Conservation (phyloP, 2,888 invertebrate species). For the Desoria tigrina region DNA sequence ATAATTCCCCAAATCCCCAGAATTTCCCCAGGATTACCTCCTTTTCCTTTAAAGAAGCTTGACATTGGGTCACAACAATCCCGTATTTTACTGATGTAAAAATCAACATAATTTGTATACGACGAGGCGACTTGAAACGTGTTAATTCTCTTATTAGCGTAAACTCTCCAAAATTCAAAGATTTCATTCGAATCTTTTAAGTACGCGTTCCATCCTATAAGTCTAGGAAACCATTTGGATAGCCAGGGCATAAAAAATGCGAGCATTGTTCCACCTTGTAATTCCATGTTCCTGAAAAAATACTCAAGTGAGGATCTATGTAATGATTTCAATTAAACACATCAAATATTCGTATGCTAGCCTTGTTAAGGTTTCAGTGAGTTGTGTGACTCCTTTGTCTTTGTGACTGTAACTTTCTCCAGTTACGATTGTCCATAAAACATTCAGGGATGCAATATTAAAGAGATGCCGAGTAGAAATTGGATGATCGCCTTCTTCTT, state of each 20-base stretch:
- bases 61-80: slow-evolving; percentile 28
- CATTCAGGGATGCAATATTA: slow-evolving; percentile 41
- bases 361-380: slow-evolving; percentile 36
- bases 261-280: slow-evolving; percentile 35
- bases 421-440: slow-evolving; percentile 37
- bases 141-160: slow-evolving; percentile 21
- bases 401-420: slow-evolving; percentile 31
- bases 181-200: slow-evolving; percentile 38
- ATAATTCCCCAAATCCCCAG: slow-evolving; percentile 6
- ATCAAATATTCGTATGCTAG: slow-evolving; percentile 20
- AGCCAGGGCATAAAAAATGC: slow-evolving; percentile 46
- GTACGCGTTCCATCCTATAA: slow-evolving; percentile 43
- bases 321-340: not conserved
- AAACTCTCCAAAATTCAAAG: slow-evolving; percentile 41
- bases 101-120: slow-evolving; percentile 14
- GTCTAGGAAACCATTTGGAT: slow-evolving; percentile 28
- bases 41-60: slow-evolving; percentile 38
- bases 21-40: slow-evolving; percentile 28
- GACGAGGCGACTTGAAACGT: not conserved
- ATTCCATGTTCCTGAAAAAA: slow-evolving; percentile 38
- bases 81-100: slow-evolving; percentile 36
- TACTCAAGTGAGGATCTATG: slow-evolving; percentile 3
- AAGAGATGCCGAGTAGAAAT: slow-evolving; percentile 38
- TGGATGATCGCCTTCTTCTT: slow-evolving; percentile 9
- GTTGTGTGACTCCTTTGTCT: slow-evolving; percentile 25